Evolutionary conservation across 2,888 invertebrate genomes (phyloP).

Genomic region (Tetanocera ferruginea): DNA sequence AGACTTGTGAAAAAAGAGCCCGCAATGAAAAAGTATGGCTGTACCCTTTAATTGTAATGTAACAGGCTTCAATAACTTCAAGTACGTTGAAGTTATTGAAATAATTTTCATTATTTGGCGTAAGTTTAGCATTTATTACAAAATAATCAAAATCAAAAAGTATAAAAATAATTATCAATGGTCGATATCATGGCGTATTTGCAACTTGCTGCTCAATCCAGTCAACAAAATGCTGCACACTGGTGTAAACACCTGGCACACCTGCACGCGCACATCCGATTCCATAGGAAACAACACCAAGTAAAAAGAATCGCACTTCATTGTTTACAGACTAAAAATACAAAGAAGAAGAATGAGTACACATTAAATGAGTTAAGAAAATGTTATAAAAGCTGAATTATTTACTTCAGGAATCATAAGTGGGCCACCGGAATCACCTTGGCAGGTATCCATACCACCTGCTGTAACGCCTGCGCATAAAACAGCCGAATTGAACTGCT

Average conservation of each 20-base stretch:
- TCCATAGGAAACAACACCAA: constrained; percentile 79
- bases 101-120: not conserved
- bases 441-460: constrained; percentile 68
- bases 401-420: constrained; percentile 65
- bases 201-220: constrained; percentile 73
- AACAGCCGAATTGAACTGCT: constrained; percentile 65
- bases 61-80: too few species aligned
- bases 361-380: not conserved
- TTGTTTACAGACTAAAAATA: constrained; percentile 40
- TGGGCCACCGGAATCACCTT: constrained; percentile 69
- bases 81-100: not conserved
- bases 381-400: not conserved
- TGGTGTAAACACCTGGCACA: constrained; percentile 77
- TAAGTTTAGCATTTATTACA: not conserved
- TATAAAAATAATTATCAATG: constrained; percentile 8
- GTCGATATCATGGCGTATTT: constrained; percentile 51
- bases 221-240: constrained; percentile 74
- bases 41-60: too few species aligned
- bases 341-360: not conserved
- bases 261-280: constrained; percentile 75
- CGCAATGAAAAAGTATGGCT: too few species aligned
- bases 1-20: too few species aligned
- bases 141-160: constrained; percentile 1
- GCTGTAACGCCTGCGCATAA: constrained; percentile 65
- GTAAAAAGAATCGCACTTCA: constrained; percentile 69